phyloP scores from a whole-genome alignment of 2,113 vertebrate species.

The Corythornis cristatus region DNA sequence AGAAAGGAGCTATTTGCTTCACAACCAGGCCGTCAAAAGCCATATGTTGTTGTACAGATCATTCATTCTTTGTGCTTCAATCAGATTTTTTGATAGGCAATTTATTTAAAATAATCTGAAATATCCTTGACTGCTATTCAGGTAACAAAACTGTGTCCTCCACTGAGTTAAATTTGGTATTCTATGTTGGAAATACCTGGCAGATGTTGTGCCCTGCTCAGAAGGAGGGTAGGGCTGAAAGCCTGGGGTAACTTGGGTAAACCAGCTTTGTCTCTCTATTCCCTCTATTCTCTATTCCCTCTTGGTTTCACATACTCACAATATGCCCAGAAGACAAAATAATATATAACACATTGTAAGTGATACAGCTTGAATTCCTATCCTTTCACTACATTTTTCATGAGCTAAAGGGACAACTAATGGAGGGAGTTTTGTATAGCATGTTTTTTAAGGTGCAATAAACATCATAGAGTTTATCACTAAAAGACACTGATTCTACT shows the following conservation, averaged over 20 bases:
- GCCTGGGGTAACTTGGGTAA: neutral
- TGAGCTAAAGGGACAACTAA: neutral
- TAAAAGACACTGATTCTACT: neutral
- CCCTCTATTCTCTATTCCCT: neutral
- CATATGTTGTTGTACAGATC: neutral
- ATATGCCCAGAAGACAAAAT: neutral
- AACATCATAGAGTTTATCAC: neutral
- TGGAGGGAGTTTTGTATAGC: neutral
- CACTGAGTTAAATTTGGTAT: neutral
- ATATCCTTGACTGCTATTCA: neutral
- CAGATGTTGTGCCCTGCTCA: neutral
- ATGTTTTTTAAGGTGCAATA: neutral
- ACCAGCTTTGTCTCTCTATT: neutral
- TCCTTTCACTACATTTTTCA: neutral
- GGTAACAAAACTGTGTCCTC: neutral
- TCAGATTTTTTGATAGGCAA: neutral
- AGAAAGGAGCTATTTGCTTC: neutral
- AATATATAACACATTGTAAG: neutral
- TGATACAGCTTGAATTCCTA: neutral
- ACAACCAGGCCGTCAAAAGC: neutral
- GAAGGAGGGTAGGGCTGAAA: neutral
- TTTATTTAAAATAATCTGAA: slow-evolving; percentile 9
- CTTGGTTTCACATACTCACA: neutral
- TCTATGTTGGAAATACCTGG: neutral
- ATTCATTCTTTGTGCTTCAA: neutral